phyloP scores from a whole-genome alignment of 2,888 invertebrate genomes.

The Tetramorium bicarinatum region DNA sequence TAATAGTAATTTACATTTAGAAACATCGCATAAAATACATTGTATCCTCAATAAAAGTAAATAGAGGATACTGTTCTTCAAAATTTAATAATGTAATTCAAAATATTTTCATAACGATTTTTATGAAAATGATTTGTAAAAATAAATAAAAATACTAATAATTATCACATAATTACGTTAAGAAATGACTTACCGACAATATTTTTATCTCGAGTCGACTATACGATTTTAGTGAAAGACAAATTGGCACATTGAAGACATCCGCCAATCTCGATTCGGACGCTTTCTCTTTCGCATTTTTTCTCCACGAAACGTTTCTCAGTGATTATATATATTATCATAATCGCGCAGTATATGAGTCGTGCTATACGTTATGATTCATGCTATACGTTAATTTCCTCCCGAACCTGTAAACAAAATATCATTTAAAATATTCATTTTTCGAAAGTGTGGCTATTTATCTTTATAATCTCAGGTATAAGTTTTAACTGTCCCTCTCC shows the following conservation, averaged over 20 bases:
- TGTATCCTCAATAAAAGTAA: neutral
- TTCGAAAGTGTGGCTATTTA: neutral
- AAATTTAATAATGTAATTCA: neutral
- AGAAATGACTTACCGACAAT: neutral
- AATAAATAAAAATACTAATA: neutral
- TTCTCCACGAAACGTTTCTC: conserved; percentile 8
- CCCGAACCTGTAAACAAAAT: neutral
- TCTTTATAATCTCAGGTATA: too few relatives aligned
- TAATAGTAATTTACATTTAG: conserved; percentile 13
- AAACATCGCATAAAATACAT: neutral
- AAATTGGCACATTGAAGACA: neutral
- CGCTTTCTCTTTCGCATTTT: conserved; percentile 56
- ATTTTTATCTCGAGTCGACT: too few relatives aligned
- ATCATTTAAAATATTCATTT: neutral
- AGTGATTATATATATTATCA: neutral
- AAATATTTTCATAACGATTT: neutral
- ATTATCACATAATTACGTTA: neutral
- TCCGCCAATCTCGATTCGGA: neutral
- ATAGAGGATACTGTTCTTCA: neutral
- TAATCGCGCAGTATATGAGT: neutral
- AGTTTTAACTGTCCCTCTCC: neutral
- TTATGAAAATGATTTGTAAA: neutral
- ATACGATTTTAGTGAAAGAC: neutral
- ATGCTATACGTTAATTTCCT: neutral
- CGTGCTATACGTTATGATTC: too few relatives aligned